phyloP scores from a whole-genome alignment of 2,113 vertebrate species.

The Caretta caretta region DNA sequence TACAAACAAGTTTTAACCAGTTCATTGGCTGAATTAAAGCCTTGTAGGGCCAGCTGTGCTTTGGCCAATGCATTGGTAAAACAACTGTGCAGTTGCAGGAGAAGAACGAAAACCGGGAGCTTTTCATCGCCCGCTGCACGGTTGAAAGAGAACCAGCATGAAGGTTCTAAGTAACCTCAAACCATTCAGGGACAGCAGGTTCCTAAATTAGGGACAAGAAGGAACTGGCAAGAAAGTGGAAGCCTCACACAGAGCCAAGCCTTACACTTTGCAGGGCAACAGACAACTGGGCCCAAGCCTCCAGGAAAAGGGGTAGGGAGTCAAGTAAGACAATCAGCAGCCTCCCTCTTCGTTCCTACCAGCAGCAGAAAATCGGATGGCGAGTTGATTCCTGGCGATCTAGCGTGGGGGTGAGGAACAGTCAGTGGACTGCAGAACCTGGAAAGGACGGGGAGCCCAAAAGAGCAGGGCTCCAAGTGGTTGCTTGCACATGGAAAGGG shows the following conservation, averaged over 20 bases:
- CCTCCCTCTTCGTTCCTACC: not conserved
- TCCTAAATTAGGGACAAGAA: not conserved
- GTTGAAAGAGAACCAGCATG: not conserved
- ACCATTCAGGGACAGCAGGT: not conserved
- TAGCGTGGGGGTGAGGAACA: not conserved
- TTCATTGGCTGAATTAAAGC: not conserved
- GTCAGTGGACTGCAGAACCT: slow-evolving; percentile 16
- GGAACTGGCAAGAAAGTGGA: not conserved
- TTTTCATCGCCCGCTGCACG: rapidly evolving
- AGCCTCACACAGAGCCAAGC: not conserved
- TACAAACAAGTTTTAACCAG: slow-evolving; percentile 24
- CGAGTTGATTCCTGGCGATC: not conserved
- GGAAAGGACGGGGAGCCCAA: slow-evolving; percentile 16
- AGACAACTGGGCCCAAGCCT: not conserved
- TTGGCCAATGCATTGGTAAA: not conserved
- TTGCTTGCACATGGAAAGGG: not conserved
- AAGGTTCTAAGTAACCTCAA: not conserved
- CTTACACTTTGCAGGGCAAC: not conserved
- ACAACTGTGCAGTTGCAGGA: not conserved
- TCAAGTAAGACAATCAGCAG: slow-evolving; percentile 1
- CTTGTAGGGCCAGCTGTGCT: not conserved
- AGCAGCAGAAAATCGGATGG: not conserved
- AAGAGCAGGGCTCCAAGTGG: not conserved
- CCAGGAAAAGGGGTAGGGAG: not conserved
- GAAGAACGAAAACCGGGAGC: not conserved